Evolutionary conservation across 2,888 invertebrate species (phyloP), one percentile per base, ranked within the genome.

Genomic region (Cerastis rubricosa): DNA sequence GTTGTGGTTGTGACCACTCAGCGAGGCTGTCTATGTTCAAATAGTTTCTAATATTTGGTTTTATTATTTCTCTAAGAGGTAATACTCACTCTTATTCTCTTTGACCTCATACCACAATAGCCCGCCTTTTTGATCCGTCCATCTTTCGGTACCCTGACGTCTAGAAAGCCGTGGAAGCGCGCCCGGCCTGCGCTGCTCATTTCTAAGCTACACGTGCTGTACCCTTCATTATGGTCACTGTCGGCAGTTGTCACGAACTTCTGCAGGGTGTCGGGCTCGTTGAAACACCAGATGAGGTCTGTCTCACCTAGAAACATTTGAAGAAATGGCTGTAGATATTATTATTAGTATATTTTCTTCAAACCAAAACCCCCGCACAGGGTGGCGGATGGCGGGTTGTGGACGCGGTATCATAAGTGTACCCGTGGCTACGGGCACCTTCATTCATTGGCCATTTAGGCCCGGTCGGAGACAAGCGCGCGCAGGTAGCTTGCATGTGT

Each of bases 171-270:
- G 81, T 97, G 97, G 92, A 99, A 99, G 40, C 98, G 91, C 0
- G 97, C 98, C 78, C 97, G 97, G 0, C 98, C 98, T 3, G 97
- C 95, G 54, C 97, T 95, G 86, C 98, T 98, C 85, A 98, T 94
- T 29, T 97, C 96, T 25, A 99, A 95, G 12, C 95, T 94, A 76
- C 98, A 98, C 87, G 98, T 98, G 92, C 99, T 99, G 90, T 96
- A 97, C 0, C 99, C 99, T 91, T 98, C 97, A 76, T 97, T 97
- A 90, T 98, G 98, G 93, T 99, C 99, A 79, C 97, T 97, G 92
- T 99, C 99, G 73, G 97, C 95, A 0, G 98, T 98, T 0, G 98
- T 97, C 25, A 98, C 94, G 97, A 98, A 99, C 63, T 97, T 95
- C 2, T 98, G 97, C 7, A 99, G 89, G 1, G 97, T 97, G 40